A percentile compares a stretch with the other conserved stretches of the same genome.
These are phyloP conservation scores for Stenodera caucasica DNA, from an alignment of 2,888 invertebrate genomes.

Conservation along the genomic window DNA sequence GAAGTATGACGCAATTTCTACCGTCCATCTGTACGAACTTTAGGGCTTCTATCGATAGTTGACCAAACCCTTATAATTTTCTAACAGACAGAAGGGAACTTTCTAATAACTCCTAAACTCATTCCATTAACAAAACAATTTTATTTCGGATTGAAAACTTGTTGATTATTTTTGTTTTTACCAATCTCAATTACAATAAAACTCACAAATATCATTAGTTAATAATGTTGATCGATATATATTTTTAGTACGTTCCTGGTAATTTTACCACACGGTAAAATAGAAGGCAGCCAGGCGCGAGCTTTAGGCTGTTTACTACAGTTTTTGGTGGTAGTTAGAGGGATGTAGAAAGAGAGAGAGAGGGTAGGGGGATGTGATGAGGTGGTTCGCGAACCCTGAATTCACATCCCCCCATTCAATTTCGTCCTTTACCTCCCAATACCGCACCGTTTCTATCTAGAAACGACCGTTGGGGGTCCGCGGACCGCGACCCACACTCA, in stretches of 20 bases:
- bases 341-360: too few species aligned
- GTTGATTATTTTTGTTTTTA: too few species aligned
- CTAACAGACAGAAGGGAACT: background rate
- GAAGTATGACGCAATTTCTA: background rate
- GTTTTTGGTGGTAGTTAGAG: background rate
- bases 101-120: background rate
- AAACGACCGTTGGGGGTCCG: conserved; percentile 36
- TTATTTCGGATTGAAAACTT: too few species aligned
- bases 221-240: too few species aligned
- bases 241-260: conserved; percentile 43
- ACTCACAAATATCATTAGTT: too few species aligned
- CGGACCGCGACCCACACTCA: conserved; percentile 46
- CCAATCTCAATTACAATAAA: too few species aligned
- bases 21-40: conserved; percentile 9
- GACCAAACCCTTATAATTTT: conserved; percentile 1
- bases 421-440: conserved; percentile 22
- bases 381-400: conserved; percentile 44
- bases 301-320: conserved; percentile 12
- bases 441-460: conserved; percentile 17
- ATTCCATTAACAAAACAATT: conserved; percentile 1
- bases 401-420: conserved; percentile 30
- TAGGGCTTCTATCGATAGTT: conserved; percentile 8
- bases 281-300: conserved; percentile 25
- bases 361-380: too few species aligned
- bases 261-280: conserved; percentile 47